Conservation (phyloP, 2,113 vertebrate species). For the Melanostigma gelatinosum region DNA sequence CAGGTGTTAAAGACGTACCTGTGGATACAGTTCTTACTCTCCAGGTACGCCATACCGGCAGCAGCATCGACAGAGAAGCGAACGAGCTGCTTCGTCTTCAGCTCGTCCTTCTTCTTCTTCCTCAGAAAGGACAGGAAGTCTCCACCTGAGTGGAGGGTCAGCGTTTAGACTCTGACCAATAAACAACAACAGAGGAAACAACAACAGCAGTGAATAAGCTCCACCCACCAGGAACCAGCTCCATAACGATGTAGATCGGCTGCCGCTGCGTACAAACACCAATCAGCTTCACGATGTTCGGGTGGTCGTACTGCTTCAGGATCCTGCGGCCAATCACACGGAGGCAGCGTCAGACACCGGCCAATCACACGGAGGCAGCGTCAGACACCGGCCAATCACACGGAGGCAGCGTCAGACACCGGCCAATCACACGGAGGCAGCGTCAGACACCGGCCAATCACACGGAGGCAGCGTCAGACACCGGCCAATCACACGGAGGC, state of each 20-base stretch:
- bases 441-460: no score
- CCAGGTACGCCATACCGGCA: conserved; percentile 94
- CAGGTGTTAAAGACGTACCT: background rate
- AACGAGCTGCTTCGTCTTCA: conserved; percentile 93
- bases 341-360: background rate
- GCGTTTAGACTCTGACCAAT: background rate
- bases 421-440: no score
- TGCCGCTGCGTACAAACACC: conserved; percentile 98
- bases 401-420: background rate
- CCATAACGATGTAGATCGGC: conserved; percentile 99
- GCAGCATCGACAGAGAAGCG: conserved; percentile 94
- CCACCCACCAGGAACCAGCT: conserved; percentile 92
- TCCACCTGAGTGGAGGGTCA: conserved; percentile 83
- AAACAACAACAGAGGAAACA: background rate
- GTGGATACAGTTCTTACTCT: conserved; percentile 94
- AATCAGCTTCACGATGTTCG: conserved; percentile 98
- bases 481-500: conserved; percentile 55
- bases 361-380: conserved; percentile 50
- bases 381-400: conserved; percentile 54
- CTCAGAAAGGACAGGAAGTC: conserved; percentile 97
- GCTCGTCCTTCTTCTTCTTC: conserved; percentile 97
- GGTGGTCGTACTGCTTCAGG: conserved; percentile 98
- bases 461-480: no score
- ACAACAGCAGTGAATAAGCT: background rate
- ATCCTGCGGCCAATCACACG: conserved; percentile 86